Percentiles rank a stretch among this genome's conserved stretches.
Evolutionary conservation across 2,888 invertebrate genomes (phyloP).

Genomic region (Gerris lacustris): DNA sequence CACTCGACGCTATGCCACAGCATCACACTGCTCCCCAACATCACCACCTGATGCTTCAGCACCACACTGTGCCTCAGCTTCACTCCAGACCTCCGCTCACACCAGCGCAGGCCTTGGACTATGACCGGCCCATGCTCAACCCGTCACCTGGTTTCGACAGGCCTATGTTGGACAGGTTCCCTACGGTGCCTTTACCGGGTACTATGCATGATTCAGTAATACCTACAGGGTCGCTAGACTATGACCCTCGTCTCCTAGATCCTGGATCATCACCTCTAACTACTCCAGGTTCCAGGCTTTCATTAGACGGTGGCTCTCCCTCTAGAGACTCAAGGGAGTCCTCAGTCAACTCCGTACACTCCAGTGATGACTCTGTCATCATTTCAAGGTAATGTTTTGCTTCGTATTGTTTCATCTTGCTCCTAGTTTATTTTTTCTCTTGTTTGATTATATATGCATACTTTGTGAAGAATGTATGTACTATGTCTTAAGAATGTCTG

Average conservation of each 20-base stretch:
- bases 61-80: slow-evolving; percentile 16
- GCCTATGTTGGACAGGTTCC: not conserved
- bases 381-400: slow-evolving; percentile 46
- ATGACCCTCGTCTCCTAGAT: not conserved
- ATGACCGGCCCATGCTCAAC: not conserved
- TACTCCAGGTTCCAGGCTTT: slow-evolving; percentile 31
- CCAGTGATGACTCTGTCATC: slow-evolving; percentile 52
- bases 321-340: slow-evolving; percentile 43
- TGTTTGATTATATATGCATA: too few relatives aligned
- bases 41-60: slow-evolving; percentile 12
- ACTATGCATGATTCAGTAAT: not conserved
- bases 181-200: not conserved
- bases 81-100: slow-evolving; percentile 14
- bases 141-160: not conserved
- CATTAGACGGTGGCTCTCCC: slow-evolving; percentile 51
- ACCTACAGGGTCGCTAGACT: not conserved
- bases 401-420: not conserved
- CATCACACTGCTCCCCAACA: slow-evolving; percentile 18
- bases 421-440: too few relatives aligned
- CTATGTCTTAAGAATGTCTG: not conserved
- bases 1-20: slow-evolving; percentile 16
- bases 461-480: too few relatives aligned
- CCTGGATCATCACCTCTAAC: not conserved
- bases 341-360: slow-evolving; percentile 39
- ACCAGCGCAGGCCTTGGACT: not conserved